These are phyloP conservation scores for Phallusia fumigata DNA, from an alignment of 23 tunicate species.

Conservation along the genomic window DNA sequence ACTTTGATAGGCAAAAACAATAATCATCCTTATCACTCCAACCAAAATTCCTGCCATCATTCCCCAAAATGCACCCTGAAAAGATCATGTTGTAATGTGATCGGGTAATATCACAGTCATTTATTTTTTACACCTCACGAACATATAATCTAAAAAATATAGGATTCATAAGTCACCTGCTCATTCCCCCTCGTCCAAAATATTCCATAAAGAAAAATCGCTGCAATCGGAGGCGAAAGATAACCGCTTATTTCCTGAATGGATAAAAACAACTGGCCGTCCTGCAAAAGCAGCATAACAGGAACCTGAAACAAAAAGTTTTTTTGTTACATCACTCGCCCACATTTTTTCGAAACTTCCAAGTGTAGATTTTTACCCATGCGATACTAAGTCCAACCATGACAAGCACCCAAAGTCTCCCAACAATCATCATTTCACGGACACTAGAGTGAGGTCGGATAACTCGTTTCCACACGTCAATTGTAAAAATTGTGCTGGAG, in stretches of 20 bases:
- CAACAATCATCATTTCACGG: conserved; percentile 83
- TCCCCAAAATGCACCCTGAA: conserved; percentile 96
- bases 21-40: conserved; percentile 84
- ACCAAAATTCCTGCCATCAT: conserved; percentile 76
- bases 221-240: conserved; percentile 88
- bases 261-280: conserved; percentile 74
- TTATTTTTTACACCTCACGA: too few relatives aligned
- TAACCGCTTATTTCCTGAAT: conserved; percentile 92
- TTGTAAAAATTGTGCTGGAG: conserved; percentile 85
- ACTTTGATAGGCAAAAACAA: conserved; percentile 74
- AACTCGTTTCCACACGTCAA: conserved; percentile 89
- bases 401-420: conserved; percentile 78
- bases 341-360: too few relatives aligned
- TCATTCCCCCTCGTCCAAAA: conserved; percentile 87
- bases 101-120: too few relatives aligned
- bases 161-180: conserved; percentile 23
- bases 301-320: conserved; percentile 49
- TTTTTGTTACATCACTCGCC: too few relatives aligned
- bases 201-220: conserved; percentile 62
- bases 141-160: too few relatives aligned
- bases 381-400: conserved; percentile 92
- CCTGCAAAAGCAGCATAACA: conserved; percentile 73
- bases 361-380: conserved; percentile 39
- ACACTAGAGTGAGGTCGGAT: conserved; percentile 51
- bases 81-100: not conserved